phyloP scores from a whole-genome alignment of 2,113 vertebrate genomes.

The Otocyon megalotis region DNA sequence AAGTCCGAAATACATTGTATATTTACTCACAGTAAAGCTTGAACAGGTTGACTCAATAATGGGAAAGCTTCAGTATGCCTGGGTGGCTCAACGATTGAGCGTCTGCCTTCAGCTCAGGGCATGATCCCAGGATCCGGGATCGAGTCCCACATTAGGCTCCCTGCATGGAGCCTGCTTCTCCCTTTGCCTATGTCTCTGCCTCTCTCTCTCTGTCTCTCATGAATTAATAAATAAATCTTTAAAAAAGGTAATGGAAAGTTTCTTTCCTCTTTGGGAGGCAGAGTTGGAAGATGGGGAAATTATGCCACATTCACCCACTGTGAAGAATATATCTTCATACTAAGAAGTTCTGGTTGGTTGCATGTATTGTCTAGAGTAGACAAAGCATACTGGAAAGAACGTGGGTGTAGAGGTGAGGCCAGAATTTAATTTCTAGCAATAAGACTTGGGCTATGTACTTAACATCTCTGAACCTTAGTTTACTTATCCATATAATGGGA shows the following conservation, averaged over 20 bases:
- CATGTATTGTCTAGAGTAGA: background rate
- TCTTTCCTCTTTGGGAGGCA: background rate
- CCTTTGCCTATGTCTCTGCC: no score
- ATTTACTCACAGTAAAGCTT: conserved; percentile 9
- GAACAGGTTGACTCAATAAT: background rate
- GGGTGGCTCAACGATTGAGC: no score
- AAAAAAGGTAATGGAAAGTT: background rate
- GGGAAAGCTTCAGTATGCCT: background rate
- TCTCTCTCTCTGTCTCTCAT: no score
- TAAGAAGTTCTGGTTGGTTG: background rate
- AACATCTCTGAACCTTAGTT: conserved; percentile 8
- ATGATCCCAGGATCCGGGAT: no score
- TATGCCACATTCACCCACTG: background rate
- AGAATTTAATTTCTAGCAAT: conserved; percentile 20
- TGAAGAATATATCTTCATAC: background rate
- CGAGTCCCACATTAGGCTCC: no score
- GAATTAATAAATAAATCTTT: no score
- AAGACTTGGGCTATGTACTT: background rate
- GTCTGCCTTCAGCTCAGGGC: no score
- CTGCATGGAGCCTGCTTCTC: no score
- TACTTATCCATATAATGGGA: conserved; percentile 31
- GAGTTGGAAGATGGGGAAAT: background rate
- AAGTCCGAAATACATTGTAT: background rate
- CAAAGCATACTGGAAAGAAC: background rate
- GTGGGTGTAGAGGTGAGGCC: background rate